Base-by-base conservation (phyloP, 2,113 vertebrate genomes). In the Xyliphius kryptos region DNA sequence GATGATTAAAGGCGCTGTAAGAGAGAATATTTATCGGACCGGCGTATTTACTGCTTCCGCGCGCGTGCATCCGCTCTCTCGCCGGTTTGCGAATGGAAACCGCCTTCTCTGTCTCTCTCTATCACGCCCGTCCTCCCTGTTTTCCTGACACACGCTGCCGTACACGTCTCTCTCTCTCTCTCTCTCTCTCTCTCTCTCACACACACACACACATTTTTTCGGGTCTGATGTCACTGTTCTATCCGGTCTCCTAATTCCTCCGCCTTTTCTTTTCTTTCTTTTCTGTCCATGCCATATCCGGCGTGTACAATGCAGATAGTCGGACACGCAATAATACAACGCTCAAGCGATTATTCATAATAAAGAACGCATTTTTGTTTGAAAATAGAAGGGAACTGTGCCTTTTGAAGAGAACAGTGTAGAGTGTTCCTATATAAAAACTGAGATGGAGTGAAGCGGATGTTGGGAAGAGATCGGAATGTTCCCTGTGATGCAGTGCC, bases 161-260 rank as follows among this genome's bases (percentile, higher is more conserved):
- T 2, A 15, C n/a, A n/a, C n/a, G n/a, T n/a, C n/a, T n/a, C n/a
- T n/a, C n/a, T n/a, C n/a, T n/a, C n/a, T n/a, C n/a, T 19, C 32
- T 3, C 36, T 10, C 54, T n/a, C 22, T 9, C 22, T 36, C 46
- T 36, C 21, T 36, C 13, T 36, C 22, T 8, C 51, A 41, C 59
- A 38, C 53, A 52, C 13, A 61, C 61, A 66, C 76, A 71, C 69
- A 75, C 70, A 71, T 63, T 87, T 87, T 87, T 88, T 86, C 62
- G 58, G 74, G 76, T 79, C 81, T 88, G 84, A 88, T 86, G 86
- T 88, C 86, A 88, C 84, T 17, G 10, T 1, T 58, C 79, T 80
- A 84, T 86, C 80, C 82, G 78, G 79, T 83, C 79, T 13, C 58
- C 66, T 80, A 79, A 83, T 77, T 78, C 82, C 81, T 80, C 80